Base-by-base conservation (phyloP, 2,888 invertebrate genomes). In the Hipparchia semele region DNA sequence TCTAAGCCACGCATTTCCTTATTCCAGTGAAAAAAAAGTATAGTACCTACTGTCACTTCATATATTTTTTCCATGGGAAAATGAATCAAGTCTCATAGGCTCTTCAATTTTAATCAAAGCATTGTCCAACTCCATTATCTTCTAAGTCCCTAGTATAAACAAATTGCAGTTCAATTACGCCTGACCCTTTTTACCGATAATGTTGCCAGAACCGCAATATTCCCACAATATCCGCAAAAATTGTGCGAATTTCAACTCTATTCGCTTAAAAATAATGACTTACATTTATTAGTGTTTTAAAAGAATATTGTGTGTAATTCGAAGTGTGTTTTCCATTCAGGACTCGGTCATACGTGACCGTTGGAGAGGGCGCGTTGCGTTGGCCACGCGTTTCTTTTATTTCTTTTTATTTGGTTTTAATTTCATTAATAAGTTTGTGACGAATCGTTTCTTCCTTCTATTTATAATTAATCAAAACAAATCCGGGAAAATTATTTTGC, bases 301-400 rank as follows among this genome's bases (percentile, higher is more conserved):
- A 77, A 82, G 80, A 82, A 81, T 83, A 84, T 85, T 84, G 82
- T 83, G 84, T 84, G 87, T 86, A 79, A 59, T 75, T 76, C 79
- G 77, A 76, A 77, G 77, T 82, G 83, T 82, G 86, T 83, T 80
- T 82, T 84, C 80, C 86, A 85, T 87, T 86, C 82, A 71, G 80
- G 75, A 87, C 82, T 83, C 88, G 83, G 82, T 88, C 87, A 86
- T 76, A 86, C 90, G 84, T 87, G 82, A 79, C 87, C 76, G 64
- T 79, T 85, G 82, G 83, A 90, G 91, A 88, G 90, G 87, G 84
- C 79, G 87, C 87, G 82, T 82, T 79, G 82, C 83, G 86, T 78
- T 81, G 58, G 90, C 75, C 92, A 92, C 92, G 92, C 90, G 93
- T 80, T 79, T 81, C 80, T 71, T 83, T 90, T 81, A 86, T 91